These are phyloP conservation scores for Epistrophe grossulariae DNA, from an alignment of 2,888 invertebrate species.

Conservation along the genomic window DNA sequence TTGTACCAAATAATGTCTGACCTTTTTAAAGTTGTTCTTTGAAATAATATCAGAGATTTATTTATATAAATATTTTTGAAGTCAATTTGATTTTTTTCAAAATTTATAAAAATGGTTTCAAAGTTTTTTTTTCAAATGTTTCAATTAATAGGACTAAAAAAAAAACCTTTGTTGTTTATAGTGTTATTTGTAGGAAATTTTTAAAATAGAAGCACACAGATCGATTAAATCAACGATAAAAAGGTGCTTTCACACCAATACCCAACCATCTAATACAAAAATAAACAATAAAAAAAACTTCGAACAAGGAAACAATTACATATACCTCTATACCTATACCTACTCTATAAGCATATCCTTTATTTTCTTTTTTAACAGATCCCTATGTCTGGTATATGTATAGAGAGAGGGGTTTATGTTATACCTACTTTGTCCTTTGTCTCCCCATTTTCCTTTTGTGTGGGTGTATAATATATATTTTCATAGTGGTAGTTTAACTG, in stretches of 20 bases:
- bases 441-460: slow-evolving; percentile 37
- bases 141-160: no score
- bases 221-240: slow-evolving; percentile 47
- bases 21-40: no score
- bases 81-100: no score
- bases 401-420: slow-evolving; percentile 20
- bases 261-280: background rate
- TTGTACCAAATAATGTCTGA: no score
- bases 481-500: slow-evolving; percentile 66
- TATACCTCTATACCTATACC: no score
- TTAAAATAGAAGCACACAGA: slow-evolving; percentile 26
- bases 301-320: slow-evolving; percentile 56
- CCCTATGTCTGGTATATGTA: slow-evolving; percentile 22
- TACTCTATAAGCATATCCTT: slow-evolving; percentile 30
- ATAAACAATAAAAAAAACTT: slow-evolving; percentile 17
- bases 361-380: slow-evolving; percentile 8
- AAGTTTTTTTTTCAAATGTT: no score
- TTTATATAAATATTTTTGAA: no score
- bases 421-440: slow-evolving; percentile 34
- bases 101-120: no score
- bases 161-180: no score
- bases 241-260: slow-evolving; percentile 3
- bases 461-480: slow-evolving; percentile 35
- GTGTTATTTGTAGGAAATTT: no score
- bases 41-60: no score